Conservation (phyloP, 2,797 vertebrate species). For the Manis pentadactyla region DNA sequence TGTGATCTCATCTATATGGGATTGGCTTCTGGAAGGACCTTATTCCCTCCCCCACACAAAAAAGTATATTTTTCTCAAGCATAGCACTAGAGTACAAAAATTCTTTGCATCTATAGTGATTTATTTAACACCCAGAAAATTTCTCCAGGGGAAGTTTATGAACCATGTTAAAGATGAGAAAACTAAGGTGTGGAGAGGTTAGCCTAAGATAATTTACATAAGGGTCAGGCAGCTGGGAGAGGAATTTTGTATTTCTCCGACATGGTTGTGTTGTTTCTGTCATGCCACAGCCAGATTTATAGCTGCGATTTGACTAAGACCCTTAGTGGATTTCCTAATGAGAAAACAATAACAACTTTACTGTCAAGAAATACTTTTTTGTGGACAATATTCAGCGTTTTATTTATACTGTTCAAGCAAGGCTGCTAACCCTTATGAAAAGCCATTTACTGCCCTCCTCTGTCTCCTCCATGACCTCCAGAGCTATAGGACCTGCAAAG, state of each 20-base stretch:
- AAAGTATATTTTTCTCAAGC: neutral
- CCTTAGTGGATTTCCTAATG: neutral
- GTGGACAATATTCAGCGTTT: neutral
- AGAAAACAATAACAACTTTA: neutral
- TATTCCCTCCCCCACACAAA: neutral
- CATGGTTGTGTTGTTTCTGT: neutral
- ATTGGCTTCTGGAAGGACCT: neutral
- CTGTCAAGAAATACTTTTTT: neutral
- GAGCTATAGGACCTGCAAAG: neutral
- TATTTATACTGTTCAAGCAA: neutral
- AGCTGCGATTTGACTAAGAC: neutral
- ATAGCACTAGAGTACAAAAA: neutral
- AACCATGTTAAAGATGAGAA: neutral
- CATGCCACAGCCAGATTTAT: neutral
- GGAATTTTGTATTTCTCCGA: neutral
- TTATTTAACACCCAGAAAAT: neutral
- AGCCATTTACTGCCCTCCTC: neutral
- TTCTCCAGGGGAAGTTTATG: neutral
- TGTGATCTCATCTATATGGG: neutral
- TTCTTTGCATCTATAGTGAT: neutral
- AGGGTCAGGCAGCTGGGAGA: neutral
- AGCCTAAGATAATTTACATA: neutral
- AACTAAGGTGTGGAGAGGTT: neutral
- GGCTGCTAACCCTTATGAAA: neutral
- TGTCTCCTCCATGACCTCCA: neutral